Base-by-base conservation (phyloP, 2,797 vertebrate genomes). In the Molossus alvarezi region DNA sequence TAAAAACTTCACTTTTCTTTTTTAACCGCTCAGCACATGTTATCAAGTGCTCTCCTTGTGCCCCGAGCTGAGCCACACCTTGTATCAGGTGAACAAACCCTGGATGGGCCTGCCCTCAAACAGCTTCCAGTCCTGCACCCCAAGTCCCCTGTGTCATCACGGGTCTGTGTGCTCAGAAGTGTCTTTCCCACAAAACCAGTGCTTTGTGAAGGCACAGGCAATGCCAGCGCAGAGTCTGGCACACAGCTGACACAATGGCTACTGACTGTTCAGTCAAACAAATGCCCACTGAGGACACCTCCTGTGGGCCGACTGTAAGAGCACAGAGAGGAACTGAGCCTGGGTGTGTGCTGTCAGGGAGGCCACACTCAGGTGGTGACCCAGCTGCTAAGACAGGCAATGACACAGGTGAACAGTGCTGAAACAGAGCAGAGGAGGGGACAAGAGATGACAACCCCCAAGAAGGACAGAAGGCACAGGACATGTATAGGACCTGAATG, bases 401-500 rank as follows among this genome's bases (percentile, higher is more conserved):
- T 73, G 57, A 6, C 62, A 55, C 55, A 83, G 58, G 37, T 88
- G 27, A 48, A 65, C 51, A 71, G 62, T 72, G 64, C 29, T 86
- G 69, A 14, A 45, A 58, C 33, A 71, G 77, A 67, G 69, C 53
- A 67, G n/a, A 82, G 60, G 53, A 58, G 14, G 23, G 29, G 23
- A 77, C 64, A 77, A 92, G 48, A 91, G 57, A 77, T 27, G 81
- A 72, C 6, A 41, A 51, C 9, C 37, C n/a, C 48, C 55, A 82
- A 93, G 48, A 60, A 73, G 48, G 73, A 65, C 8, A 6, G 62
- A 88, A 84, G 51, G n/a, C 82, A 91, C 51, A 95, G 37, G 67
- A 79, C 17, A 3, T 15, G 3, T 33, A 57, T 65, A 8, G 9
- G 48, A 73, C 51, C 53, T 29, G 77, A 45, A 57, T 62, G 80